Conservation (phyloP, 2,888 invertebrate genomes). For the Tuta absoluta region DNA sequence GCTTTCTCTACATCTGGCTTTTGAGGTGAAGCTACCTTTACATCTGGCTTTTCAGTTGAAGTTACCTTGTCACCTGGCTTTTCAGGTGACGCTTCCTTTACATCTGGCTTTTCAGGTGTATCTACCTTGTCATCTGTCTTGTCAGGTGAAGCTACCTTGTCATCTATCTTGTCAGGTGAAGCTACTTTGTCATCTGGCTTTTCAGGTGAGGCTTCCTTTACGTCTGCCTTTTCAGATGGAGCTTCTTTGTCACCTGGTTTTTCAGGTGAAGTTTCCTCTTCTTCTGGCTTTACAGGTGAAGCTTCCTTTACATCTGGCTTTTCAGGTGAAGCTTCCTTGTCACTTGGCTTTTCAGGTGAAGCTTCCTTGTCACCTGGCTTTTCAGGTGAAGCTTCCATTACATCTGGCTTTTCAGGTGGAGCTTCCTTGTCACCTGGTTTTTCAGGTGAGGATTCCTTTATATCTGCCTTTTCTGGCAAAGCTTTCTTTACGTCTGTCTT, state of each 20-base stretch:
- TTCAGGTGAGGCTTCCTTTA: slow-evolving; percentile 24
- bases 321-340: not conserved
- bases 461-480: not conserved
- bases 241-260: slow-evolving; percentile 13
- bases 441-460: slow-evolving; percentile 4
- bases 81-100: slow-evolving; percentile 1
- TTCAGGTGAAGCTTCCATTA: not conserved
- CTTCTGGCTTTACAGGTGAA: slow-evolving; percentile 16
- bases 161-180: slow-evolving; percentile 1
- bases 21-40: not conserved
- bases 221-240: slow-evolving; percentile 25
- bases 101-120: not conserved
- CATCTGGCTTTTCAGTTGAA: slow-evolving; percentile 24
- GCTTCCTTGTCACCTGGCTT: slow-evolving; percentile 16
- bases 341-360: slow-evolving; percentile 17
- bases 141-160: no score
- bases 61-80: slow-evolving; percentile 26
- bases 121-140: slow-evolving; percentile 19
- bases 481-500: not conserved
- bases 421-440: slow-evolving; percentile 21
- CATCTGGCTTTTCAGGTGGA: slow-evolving; percentile 5
- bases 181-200: not conserved
- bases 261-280: not conserved
- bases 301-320: slow-evolving; percentile 29
- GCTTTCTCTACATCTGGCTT: not conserved